Conservation (phyloP, 1,140 invertebrate genomes). For the Danaus melanippus region DNA sequence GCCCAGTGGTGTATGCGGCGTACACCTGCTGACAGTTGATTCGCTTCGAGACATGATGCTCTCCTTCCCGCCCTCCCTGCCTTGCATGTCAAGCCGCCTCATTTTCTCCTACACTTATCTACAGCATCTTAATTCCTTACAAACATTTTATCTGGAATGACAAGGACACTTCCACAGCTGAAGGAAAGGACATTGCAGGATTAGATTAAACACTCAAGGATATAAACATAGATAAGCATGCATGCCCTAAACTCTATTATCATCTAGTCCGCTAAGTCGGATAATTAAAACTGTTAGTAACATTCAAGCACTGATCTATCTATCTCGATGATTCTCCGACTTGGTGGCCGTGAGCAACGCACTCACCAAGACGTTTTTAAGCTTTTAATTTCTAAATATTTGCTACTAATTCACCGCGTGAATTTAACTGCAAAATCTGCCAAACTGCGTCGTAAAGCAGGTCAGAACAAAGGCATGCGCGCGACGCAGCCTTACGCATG, state of each 20-base stretch:
- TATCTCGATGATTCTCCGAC: slow-evolving; percentile 16
- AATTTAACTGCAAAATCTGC: slow-evolving; percentile 30
- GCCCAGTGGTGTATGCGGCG: slow-evolving; percentile 58
- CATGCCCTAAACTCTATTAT: slow-evolving; percentile 57
- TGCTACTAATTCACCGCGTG: slow-evolving; percentile 19
- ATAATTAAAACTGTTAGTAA: slow-evolving; percentile 41
- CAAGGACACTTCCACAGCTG: slow-evolving; percentile 46
- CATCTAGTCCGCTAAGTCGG: slow-evolving; percentile 50
- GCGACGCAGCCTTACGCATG: slow-evolving; percentile 28
- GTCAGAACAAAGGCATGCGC: slow-evolving; percentile 25
- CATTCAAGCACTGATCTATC: slow-evolving; percentile 52
- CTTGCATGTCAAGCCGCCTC: slow-evolving; percentile 60
- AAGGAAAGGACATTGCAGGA: slow-evolving; percentile 44
- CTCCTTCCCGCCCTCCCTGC: slow-evolving; percentile 51
- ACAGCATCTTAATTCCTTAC: slow-evolving; percentile 59
- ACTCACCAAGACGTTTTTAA: slow-evolving; percentile 40
- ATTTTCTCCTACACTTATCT: slow-evolving; percentile 59
- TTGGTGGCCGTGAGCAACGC: slow-evolving; percentile 17
- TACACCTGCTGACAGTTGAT: slow-evolving; percentile 60
- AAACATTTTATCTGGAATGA: slow-evolving; percentile 60
- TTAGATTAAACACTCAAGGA: slow-evolving; percentile 49
- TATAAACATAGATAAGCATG: slow-evolving; percentile 63
- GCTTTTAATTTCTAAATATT: slow-evolving; percentile 21
- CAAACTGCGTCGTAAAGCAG: slow-evolving; percentile 22
- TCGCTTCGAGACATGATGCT: slow-evolving; percentile 61